Percentiles rank a stretch among this genome's conserved stretches.
These are phyloP conservation scores for Carterocephalus palaemon DNA, from an alignment of 2,888 invertebrate species.

Conservation along the genomic window DNA sequence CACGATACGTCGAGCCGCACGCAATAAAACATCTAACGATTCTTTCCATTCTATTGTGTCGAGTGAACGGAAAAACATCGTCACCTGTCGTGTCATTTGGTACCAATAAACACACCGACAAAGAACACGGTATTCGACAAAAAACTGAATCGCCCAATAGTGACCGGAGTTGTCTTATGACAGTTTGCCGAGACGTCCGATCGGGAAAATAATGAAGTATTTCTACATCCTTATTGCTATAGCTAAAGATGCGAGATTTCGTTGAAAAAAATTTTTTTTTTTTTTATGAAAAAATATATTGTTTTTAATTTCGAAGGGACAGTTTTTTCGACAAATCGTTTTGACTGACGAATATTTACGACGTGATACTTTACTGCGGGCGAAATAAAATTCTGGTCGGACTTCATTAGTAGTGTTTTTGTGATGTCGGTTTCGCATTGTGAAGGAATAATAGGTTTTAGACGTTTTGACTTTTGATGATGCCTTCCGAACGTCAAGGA, in stretches of 20 bases:
- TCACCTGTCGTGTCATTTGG: constrained; percentile 80
- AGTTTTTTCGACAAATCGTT: constrained; percentile 63
- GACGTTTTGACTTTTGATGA: constrained; percentile 47
- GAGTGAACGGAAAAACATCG: constrained; percentile 51
- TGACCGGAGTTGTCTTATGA: constrained; percentile 64
- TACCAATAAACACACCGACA: constrained; percentile 73
- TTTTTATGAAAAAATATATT: constrained; percentile 29
- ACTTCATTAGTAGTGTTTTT: constrained; percentile 72
- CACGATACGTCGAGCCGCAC: constrained; percentile 50
- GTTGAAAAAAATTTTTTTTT: too few relatives aligned
- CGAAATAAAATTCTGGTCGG: constrained; percentile 64
- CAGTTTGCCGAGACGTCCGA: constrained; percentile 41
- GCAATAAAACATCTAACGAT: constrained; percentile 76
- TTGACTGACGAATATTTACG: constrained; percentile 76
- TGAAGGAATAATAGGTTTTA: constrained; percentile 53
- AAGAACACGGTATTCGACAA: constrained; percentile 67
- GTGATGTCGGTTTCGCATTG: constrained; percentile 50
- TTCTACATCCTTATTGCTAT: constrained; percentile 21
- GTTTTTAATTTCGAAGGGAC: constrained; percentile 45
- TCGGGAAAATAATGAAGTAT: background rate
- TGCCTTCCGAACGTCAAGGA: constrained; percentile 56
- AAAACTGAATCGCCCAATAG: constrained; percentile 59
- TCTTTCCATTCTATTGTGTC: constrained; percentile 50
- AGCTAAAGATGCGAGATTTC: constrained; percentile 31
- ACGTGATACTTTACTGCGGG: constrained; percentile 67